A percentile compares a stretch with the other conserved stretches of the same genome.
These are phyloP conservation scores for Nansenia antarctica DNA, from an alignment of 2,113 vertebrate genomes.

Conservation along the genomic window DNA sequence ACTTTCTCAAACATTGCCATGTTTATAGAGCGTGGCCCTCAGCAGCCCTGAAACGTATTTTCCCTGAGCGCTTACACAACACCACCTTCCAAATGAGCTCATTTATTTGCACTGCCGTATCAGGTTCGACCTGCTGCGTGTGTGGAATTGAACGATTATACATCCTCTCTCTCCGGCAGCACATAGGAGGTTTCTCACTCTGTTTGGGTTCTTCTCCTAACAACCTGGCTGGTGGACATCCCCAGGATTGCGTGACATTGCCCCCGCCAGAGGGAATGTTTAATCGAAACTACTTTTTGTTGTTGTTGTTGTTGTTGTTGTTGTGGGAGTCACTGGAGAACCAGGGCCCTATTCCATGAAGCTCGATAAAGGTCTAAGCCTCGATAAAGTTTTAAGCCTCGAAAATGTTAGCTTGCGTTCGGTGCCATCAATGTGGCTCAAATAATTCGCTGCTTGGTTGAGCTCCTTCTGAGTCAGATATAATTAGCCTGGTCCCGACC, in stretches of 20 bases:
- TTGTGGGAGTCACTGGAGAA: too few species aligned
- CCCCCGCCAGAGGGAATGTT: neutral
- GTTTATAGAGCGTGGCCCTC: conserved; percentile 42
- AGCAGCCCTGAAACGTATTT: too few species aligned
- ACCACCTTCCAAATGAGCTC: conserved; percentile 57
- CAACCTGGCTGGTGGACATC: neutral
- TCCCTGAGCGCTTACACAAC: too few species aligned
- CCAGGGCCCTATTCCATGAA: too few species aligned
- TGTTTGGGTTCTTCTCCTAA: neutral
- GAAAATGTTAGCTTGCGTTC: too few species aligned
- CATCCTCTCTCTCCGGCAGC: neutral
- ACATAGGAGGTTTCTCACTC: neutral
- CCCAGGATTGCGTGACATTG: neutral
- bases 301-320: neutral
- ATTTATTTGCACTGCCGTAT: conserved; percentile 59
- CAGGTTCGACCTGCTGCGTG: conserved; percentile 48
- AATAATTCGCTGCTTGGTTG: too few species aligned
- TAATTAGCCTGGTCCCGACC: too few species aligned
- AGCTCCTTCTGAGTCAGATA: too few species aligned
- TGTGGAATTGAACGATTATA: conserved; percentile 41
- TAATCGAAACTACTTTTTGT: neutral
- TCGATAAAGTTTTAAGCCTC: too few species aligned
- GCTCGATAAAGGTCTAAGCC: too few species aligned
- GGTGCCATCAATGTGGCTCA: too few species aligned
- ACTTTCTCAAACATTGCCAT: conserved; percentile 49